phyloP scores from a whole-genome alignment of 2,797 vertebrate species.

The Phrynocephalus guinanensis region DNA sequence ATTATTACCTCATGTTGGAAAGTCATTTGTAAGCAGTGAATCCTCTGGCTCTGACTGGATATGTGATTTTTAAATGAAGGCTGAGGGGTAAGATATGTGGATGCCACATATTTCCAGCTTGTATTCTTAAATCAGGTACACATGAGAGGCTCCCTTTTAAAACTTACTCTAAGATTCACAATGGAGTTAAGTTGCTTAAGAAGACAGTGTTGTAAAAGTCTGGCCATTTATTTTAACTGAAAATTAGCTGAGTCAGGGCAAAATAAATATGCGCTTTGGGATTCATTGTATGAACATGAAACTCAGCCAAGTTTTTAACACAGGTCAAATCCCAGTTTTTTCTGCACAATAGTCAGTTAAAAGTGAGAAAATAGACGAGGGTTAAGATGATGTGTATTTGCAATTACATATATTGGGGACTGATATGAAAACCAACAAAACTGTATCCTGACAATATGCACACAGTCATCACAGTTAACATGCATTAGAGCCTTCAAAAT shows the following conservation, averaged over 20 bases:
- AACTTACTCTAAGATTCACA: too few relatives aligned
- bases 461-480: neutral
- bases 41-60: neutral
- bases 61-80: neutral
- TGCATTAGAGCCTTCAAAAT: neutral
- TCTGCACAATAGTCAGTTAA: too few relatives aligned
- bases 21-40: conserved; percentile 9
- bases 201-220: too few relatives aligned
- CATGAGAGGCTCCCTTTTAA: too few relatives aligned
- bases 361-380: neutral
- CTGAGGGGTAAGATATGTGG: neutral
- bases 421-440: neutral
- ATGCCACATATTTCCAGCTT: neutral
- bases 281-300: too few relatives aligned
- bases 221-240: too few relatives aligned
- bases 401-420: neutral
- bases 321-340: too few relatives aligned
- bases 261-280: too few relatives aligned
- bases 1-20: neutral
- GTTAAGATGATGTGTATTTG: neutral
- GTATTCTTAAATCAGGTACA: too few relatives aligned
- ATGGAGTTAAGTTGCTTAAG: too few relatives aligned
- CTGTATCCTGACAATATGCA: neutral
- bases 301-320: too few relatives aligned
- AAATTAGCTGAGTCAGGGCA: too few relatives aligned